These are phyloP conservation scores for Forbesichthys agassizii DNA, from an alignment of 2,113 vertebrate genomes.

Conservation along the genomic window DNA sequence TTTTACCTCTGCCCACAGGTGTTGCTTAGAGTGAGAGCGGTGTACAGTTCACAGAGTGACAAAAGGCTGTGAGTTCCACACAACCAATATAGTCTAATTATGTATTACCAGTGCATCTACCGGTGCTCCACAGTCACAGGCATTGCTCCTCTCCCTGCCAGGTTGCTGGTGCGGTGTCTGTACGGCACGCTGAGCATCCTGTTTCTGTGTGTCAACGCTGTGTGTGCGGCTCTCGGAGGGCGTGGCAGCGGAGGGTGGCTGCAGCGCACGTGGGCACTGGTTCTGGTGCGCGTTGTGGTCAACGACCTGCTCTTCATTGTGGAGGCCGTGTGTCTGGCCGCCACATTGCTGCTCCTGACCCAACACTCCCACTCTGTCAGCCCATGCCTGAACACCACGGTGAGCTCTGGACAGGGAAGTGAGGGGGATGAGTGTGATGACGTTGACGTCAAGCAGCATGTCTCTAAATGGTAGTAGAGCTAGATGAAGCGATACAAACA, in stretches of 20 bases:
- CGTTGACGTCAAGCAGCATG: too few species aligned
- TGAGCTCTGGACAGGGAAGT: conserved; percentile 19
- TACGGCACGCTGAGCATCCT: conserved; percentile 69
- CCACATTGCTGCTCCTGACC: conserved; percentile 80
- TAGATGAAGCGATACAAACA: too few species aligned
- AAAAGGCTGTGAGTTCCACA: conserved; percentile 79
- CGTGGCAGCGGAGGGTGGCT: conserved; percentile 47
- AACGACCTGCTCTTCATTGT: conserved; percentile 87
- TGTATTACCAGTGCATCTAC: neutral
- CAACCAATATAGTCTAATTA: neutral
- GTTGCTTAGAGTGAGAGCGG: conserved; percentile 81
- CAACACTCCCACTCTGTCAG: conserved; percentile 76
- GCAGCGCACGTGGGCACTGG: conserved; percentile 78
- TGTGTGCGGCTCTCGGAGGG: conserved; percentile 77
- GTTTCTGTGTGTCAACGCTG: conserved; percentile 83
- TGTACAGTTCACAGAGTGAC: conserved; percentile 69
- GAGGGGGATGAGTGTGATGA: too few species aligned
- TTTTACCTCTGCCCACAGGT: conserved; percentile 68
- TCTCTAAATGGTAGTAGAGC: too few species aligned
- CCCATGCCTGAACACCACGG: conserved; percentile 84
- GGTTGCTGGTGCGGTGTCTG: conserved; percentile 49
- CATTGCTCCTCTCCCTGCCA: conserved; percentile 25
- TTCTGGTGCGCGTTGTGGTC: conserved; percentile 83
- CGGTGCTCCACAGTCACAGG: neutral
- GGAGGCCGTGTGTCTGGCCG: conserved; percentile 80